Conservation (phyloP, 2,888 invertebrate genomes). For the Sphaeridia pumilis region DNA sequence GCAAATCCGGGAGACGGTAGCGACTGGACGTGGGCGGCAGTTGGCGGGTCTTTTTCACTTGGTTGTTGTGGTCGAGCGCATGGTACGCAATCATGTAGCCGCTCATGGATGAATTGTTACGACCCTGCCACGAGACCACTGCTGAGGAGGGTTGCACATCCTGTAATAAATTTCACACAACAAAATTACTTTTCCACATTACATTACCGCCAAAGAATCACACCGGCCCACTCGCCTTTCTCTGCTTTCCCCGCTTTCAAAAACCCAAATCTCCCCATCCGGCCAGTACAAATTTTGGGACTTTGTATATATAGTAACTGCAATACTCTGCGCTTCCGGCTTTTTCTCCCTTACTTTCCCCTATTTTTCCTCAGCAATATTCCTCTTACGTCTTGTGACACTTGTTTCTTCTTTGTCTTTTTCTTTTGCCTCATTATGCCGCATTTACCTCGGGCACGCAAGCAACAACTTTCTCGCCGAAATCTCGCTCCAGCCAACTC, state of each 20-base stretch:
- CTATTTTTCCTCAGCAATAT: neutral
- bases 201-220: constrained; percentile 7
- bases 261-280: neutral
- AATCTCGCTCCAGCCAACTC: too few relatives aligned
- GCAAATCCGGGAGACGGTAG: constrained; percentile 59
- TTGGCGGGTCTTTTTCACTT: constrained; percentile 60
- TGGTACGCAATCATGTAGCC: constrained; percentile 79
- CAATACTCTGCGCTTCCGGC: neutral
- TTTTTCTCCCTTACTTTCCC: neutral
- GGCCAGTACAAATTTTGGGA: too few relatives aligned
- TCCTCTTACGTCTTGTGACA: neutral
- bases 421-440: neutral
- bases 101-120: constrained; percentile 64
- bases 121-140: constrained; percentile 77
- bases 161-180: constrained; percentile 20
- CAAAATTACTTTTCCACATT: constrained; percentile 12
- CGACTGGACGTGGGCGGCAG: constrained; percentile 61
- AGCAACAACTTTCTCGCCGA: neutral
- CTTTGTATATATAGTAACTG: too few relatives aligned
- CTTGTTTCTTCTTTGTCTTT: neutral
- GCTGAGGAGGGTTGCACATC: constrained; percentile 79
- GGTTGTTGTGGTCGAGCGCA: constrained; percentile 51
- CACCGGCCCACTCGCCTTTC: constrained; percentile 1
- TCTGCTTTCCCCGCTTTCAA: neutral
- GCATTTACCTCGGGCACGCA: neutral